Base-by-base conservation (phyloP, 2,797 vertebrate genomes). In the Pipistrellus kuhlii region DNA sequence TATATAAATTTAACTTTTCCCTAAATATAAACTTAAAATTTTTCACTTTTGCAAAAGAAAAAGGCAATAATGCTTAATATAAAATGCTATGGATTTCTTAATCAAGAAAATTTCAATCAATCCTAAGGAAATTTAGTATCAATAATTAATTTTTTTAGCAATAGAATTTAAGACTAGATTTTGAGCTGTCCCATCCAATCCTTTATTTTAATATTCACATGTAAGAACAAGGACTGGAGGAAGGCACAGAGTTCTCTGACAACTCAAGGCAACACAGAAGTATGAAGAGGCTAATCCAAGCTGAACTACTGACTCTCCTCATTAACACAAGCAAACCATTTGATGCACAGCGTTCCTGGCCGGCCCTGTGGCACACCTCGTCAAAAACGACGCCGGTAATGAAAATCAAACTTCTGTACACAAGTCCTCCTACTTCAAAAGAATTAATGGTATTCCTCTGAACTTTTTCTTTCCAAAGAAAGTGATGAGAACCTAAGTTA, bases 271-370 rank as follows among this genome's bases (percentile, higher is more conserved):
- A 85, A 44, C 2, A 32, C 35, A 51, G 21, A 82, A 59, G 55
- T 1, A 23, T 1, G 4, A 1, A 72, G 77, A 96, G 4, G 32
- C 12, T 95, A 93, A 96, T 80, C 15, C 23, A 44, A 93, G 84
- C 8, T 46, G 88, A 96, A 46, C 23, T 14, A 21, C 81, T 94
- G 94, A 93, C 96, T 93, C 17, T 69, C 81, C 46, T 27, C 14
- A 81, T 96, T 55, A 81, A 41, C 18, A 30, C 20, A 72, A 23
- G 32, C 69, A 80, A 46, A 85, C 62, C 48, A 73, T 11, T 38
- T 2, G 41, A 59, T 5, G 46, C 0, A 10, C 6, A 10, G 25
- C 18, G 80, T 35, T 91, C 53, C 30, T n/a, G 20, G 66, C 23
- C 72, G 80, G 64, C n/a, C 84, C 77, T 57, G 77, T 14, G 35